phyloP scores from a whole-genome alignment of 2,797 vertebrate species.

The Tinamus major region DNA sequence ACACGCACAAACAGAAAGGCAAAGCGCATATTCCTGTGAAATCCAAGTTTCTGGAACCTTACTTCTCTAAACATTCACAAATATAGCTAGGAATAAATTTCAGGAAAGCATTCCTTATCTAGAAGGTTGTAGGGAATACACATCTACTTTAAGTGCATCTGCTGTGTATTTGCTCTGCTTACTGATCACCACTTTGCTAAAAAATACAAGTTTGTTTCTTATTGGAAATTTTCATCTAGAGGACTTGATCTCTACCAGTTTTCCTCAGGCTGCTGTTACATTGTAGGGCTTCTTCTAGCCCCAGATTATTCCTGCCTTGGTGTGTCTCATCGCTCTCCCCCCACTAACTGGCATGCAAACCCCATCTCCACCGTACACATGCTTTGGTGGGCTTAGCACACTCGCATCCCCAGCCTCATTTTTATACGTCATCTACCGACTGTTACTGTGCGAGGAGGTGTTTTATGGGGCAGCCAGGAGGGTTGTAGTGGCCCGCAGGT shows the following conservation, averaged over 20 bases:
- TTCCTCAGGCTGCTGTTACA: not conserved
- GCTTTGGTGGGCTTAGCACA: not conserved
- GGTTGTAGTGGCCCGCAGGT: not conserved
- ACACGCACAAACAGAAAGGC: not conserved
- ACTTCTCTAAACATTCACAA: not conserved
- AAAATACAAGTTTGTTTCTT: not conserved
- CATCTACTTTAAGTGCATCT: not conserved
- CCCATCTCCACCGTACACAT: rapidly evolving
- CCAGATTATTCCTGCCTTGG: not conserved
- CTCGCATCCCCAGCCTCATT: not conserved
- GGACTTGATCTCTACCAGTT: not conserved
- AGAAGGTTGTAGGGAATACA: not conserved
- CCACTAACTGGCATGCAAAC: not conserved
- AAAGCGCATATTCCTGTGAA: not conserved
- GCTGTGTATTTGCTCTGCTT: not conserved
- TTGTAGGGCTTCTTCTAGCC: not conserved
- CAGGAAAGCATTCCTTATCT: not conserved
- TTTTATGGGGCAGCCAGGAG: not conserved
- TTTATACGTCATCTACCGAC: not conserved
- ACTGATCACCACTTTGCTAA: not conserved
- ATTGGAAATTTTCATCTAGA: not conserved
- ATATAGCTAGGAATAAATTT: not conserved
- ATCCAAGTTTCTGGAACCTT: not conserved
- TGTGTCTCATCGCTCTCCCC: not conserved
- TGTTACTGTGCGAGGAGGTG: not conserved